Base-by-base conservation (phyloP, 2,797 vertebrate species). In the Sebastiscus tertius region DNA sequence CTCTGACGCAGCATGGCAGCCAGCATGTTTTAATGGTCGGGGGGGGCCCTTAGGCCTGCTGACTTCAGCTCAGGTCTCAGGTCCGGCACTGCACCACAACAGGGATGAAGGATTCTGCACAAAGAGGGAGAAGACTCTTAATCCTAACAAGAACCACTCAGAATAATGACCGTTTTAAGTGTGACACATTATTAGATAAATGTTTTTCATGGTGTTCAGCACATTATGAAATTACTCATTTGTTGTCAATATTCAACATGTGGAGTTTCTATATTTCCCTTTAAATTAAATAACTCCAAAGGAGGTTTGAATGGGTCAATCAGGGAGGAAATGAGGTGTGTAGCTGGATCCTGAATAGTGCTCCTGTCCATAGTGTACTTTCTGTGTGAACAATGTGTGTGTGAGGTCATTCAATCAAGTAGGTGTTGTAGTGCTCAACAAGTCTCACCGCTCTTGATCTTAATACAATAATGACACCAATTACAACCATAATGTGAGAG, bases 1-100 rank as follows among this genome's bases (percentile, higher is more conserved):
- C 92, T 92, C 88, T 96, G 96, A 68, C 95, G 95, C 83, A 98
- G 96, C 97, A 98, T 98, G 87, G 95, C 91, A 69, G 77, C 96
- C 75, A 81, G 95, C 79, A 96, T 91, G 89, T 92, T 79, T 87
- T 39, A 59, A 22, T 13, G 31, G 58, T 90, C 77, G 16, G 16
- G 42, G 42, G 63, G 8, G 84, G 89, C 84, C 90, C 82, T 76
- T 3, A 39, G 84, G 89, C 91, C 87, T 34, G 75, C 36, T 79
- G 86, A 58, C 49, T 24, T 80, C 66, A 68, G 74, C 65, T 87
- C 81, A 22, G 94, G 81, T 88, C 49, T 94, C 92, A 94, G 73
- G 87, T 52, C 75, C 59, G 26, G 39, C 82, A 65, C 75, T 54
- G 80, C 18, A 80, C 75, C 92, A 86, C 91, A 81, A 26, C 68